Conservation (phyloP, 2,888 invertebrate species). For the Hedychridium roseum region DNA sequence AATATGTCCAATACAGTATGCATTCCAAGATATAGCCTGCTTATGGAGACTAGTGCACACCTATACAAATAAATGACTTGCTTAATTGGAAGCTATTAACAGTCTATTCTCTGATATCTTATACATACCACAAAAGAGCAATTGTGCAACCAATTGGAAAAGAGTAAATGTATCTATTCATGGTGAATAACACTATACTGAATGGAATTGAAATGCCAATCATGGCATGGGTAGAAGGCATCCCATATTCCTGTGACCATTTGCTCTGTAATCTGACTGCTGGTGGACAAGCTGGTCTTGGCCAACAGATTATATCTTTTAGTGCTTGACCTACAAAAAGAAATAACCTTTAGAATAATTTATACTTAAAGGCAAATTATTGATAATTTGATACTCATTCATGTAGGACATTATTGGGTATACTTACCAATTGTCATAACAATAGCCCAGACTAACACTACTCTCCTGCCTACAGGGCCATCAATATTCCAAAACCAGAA, state of each 20-base stretch:
- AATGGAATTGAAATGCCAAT: conserved; percentile 89
- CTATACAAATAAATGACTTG: conserved; percentile 49
- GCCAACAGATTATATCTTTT: conserved; percentile 88
- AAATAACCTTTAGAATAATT: conserved; percentile 2
- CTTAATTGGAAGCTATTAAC: conserved; percentile 8
- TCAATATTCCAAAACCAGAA: conserved; percentile 96
- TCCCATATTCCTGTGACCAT: conserved; percentile 92
- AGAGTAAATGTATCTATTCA: conserved; percentile 80
- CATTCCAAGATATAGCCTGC: conserved; percentile 92
- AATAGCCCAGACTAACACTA: conserved; percentile 83
- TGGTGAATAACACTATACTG: conserved; percentile 81
- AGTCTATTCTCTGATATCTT: neutral
- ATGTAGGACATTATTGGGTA: neutral
- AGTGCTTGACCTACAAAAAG: conserved; percentile 77
- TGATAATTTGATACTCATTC: conserved; percentile 4
- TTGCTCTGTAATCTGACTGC: conserved; percentile 84
- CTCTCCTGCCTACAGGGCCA: conserved; percentile 82
- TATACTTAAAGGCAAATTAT: conserved; percentile 30
- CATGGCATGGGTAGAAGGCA: conserved; percentile 96
- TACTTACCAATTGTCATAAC: conserved; percentile 84
- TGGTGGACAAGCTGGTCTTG: conserved; percentile 83
- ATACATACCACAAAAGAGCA: conserved; percentile 69
- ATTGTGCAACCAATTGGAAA: conserved; percentile 68
- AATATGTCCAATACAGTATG: conserved; percentile 88
- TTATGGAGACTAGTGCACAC: conserved; percentile 82